A percentile compares a stretch with the other conserved stretches of the same genome.
Evolutionary conservation across 2,797 vertebrate genomes (phyloP).

Genomic region (Botia almorhae): DNA sequence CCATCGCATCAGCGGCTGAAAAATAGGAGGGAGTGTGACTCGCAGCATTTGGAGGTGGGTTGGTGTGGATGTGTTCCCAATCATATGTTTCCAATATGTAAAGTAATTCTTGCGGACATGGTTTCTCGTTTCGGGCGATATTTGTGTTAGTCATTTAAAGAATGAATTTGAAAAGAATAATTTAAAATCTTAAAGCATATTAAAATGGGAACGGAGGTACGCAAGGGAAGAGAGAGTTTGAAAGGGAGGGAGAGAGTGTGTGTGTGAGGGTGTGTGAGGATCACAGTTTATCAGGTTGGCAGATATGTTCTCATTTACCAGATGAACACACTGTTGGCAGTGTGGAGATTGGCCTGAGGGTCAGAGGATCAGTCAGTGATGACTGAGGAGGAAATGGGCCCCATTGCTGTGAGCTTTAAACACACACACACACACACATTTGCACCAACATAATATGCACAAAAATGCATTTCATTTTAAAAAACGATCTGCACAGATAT

Average conservation of each 20-base stretch:
- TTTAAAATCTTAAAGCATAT: not conserved
- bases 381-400: constrained; percentile 39
- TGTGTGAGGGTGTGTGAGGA: not conserved
- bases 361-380: constrained; percentile 60
- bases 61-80: constrained; percentile 8
- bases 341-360: constrained; percentile 53
- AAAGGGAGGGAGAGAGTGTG: not conserved
- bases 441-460: not conserved
- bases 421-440: constrained; percentile 26
- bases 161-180: not conserved
- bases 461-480: not conserved
- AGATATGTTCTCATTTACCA: constrained; percentile 65
- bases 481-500: too few relatives aligned
- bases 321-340: constrained; percentile 60
- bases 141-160: constrained; percentile 13
- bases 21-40: constrained; percentile 26
- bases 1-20: constrained; percentile 32
- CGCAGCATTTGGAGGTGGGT: constrained; percentile 3
- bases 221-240: not conserved
- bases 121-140: not conserved
- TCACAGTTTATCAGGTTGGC: constrained; percentile 64
- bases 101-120: not conserved
- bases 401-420: constrained; percentile 19
- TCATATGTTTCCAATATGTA: constrained; percentile 12
- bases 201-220: not conserved